Base-by-base conservation (phyloP, 2,113 vertebrate species). In the Carassius auratus region DNA sequence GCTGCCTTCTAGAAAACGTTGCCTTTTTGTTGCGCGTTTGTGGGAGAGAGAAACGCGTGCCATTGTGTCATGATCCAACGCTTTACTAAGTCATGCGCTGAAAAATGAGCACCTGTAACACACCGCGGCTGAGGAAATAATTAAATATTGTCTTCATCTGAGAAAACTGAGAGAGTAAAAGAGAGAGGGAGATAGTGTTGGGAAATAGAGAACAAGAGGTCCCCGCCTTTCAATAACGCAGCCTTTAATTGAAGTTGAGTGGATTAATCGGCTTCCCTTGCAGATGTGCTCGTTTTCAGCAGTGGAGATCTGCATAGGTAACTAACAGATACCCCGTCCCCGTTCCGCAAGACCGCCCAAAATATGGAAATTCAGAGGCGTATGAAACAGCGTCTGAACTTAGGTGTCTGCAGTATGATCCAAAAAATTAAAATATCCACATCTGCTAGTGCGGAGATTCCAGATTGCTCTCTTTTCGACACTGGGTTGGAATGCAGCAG, bases 91-190 rank as follows among this genome's bases (percentile, higher is more conserved):
- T 62, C 77, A 68, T 42, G 71, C 74, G 69, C 64, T 12, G 86
- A 76, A 76, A 84, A 81, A 83, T 10, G 85, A 86, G 85, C 86
- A 88, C 86, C 88, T 88, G 88, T 86, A 89, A 81, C 84, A 84
- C 84, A 50, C 26, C 66, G 76, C 71, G 64, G 30, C 77, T 73
- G 26, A 21, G 84, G 42, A 85, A 85, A 77, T 55, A 36, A 71
- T 61, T 23, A 61, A 81, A 50, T 74, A 33, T 33, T 23, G 55
- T 69, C 62, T 36, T 68, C 50, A 85, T 76, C 21, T 42, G 26
- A 86, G 57, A 17, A 79, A n/a, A 19, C 87, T 36, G 64, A 23
- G 26, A 23, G 23, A 33, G 83, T 59, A 66, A 52, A 30, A 69
- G 79, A 48, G 23, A 61, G 78, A 76, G 79, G 55, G 42, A 15